Conservation (phyloP, 2,888 invertebrate species). For the Drosophila ustulata region DNA sequence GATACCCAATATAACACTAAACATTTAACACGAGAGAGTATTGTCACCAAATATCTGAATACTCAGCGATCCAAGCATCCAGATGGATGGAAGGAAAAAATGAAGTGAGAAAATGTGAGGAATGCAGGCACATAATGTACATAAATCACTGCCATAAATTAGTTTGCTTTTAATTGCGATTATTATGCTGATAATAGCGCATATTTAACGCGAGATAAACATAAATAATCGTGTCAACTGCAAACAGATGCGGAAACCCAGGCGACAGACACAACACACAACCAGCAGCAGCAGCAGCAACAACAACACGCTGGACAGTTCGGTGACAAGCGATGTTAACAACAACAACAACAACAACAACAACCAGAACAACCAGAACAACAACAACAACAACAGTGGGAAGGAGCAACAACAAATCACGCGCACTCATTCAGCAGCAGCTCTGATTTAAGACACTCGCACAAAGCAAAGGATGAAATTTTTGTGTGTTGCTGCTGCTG, state of each 20-base stretch:
- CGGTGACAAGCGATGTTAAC: slow-evolving; percentile 22
- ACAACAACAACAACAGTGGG: neutral
- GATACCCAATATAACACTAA: neutral
- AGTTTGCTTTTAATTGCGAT: slow-evolving; percentile 83
- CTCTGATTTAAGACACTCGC: slow-evolving; percentile 16
- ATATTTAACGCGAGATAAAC: slow-evolving; percentile 83
- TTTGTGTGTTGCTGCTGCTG: slow-evolving; percentile 56
- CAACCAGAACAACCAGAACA: neutral
- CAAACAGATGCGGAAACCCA: slow-evolving; percentile 73
- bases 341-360: slow-evolving; percentile 8
- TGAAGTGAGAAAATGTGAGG: slow-evolving; percentile 6
- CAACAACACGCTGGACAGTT: slow-evolving; percentile 35
- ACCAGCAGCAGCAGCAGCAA: too few relatives aligned
- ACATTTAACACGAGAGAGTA: neutral
- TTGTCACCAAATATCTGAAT: slow-evolving; percentile 1
- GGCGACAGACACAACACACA: neutral
- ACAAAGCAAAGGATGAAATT: slow-evolving; percentile 42
- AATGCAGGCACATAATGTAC: slow-evolving; percentile 22
- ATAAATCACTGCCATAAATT: slow-evolving; percentile 83
- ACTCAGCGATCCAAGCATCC: neutral
- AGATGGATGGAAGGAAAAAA: neutral
- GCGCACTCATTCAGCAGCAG: slow-evolving; percentile 52
- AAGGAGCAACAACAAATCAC: slow-evolving; percentile 58
- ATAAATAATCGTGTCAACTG: slow-evolving; percentile 83
- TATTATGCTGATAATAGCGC: slow-evolving; percentile 83